Evolutionary conservation across 2,888 invertebrate species (phyloP).

Genomic region (Brenthis ino): DNA sequence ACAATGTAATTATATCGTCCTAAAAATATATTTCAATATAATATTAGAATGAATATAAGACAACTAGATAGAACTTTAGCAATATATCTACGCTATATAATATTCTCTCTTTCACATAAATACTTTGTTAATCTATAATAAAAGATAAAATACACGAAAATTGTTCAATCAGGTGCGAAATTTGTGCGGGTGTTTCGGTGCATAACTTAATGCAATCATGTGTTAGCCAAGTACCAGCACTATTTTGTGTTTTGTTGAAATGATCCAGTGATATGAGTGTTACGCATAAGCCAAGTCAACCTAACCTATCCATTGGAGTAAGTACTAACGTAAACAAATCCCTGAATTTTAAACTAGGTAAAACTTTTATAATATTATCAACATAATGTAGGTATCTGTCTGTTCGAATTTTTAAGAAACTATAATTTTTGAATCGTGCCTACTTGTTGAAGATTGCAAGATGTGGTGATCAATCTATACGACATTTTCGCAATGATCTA

Average conservation of each 20-base stretch:
- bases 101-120: constrained; percentile 17
- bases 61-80: constrained; percentile 15
- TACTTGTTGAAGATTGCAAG: background rate
- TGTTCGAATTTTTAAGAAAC: too few species aligned
- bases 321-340: background rate
- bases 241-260: constrained; percentile 28
- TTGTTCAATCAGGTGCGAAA: constrained; percentile 15
- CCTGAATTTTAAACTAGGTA: too few species aligned
- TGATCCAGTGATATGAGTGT: constrained; percentile 28
- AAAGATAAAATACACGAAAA: constrained; percentile 1
- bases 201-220: constrained; percentile 31
- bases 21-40: constrained; percentile 16
- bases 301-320: constrained; percentile 17
- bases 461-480: background rate
- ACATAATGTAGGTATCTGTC: too few species aligned
- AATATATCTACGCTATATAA: constrained; percentile 16
- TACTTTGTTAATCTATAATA: constrained; percentile 4
- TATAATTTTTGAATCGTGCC: background rate
- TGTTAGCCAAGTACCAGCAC: constrained; percentile 33
- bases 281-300: constrained; percentile 29
- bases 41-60: constrained; percentile 10
- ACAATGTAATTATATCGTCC: constrained; percentile 10
- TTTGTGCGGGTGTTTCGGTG: constrained; percentile 33
- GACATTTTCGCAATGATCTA: too few species aligned
- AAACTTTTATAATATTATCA: too few species aligned